A percentile compares a stretch with the other conserved stretches of the same genome.
Evolutionary conservation across 1,140 invertebrate genomes (phyloP).

Genomic region (Conus betulinus): DNA sequence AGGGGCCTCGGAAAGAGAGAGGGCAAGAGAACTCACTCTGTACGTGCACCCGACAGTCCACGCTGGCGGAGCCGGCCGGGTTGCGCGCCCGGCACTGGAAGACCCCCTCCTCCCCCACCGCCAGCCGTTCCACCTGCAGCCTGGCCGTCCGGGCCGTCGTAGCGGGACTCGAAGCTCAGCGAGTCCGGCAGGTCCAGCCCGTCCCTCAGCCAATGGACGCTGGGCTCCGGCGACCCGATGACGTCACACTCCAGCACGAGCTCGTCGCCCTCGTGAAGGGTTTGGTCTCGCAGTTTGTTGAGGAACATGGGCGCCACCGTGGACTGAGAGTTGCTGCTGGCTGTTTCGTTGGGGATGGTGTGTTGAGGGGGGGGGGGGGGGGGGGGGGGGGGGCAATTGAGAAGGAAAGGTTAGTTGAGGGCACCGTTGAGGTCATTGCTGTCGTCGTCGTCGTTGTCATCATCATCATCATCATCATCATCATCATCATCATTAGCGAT

Average conservation of each 20-base stretch:
- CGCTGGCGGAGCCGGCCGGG: constrained; percentile 53
- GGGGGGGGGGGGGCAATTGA: no score
- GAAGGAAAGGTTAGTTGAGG: background rate
- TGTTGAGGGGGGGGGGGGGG: no score
- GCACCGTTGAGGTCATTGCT: no score
- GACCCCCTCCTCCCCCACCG: constrained; percentile 52
- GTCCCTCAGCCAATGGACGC: constrained; percentile 56
- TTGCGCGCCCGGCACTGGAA: constrained; percentile 61
- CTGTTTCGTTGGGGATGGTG: no score
- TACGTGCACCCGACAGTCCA: constrained; percentile 59
- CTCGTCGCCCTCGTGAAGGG: constrained; percentile 50
- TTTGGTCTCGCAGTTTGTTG: constrained; percentile 54
- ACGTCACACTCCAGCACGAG: constrained; percentile 66
- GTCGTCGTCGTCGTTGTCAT: no score
- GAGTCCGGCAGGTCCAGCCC: constrained; percentile 36
- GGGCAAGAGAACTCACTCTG: constrained; percentile 49
- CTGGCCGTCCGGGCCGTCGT: constrained; percentile 54
- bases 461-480: no score
- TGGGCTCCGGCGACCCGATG: constrained; percentile 62
- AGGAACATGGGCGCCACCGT: constrained; percentile 64
- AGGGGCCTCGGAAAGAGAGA: background rate
- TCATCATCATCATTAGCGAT: no score
- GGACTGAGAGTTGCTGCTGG: constrained; percentile 38
- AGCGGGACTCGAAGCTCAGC: constrained; percentile 19
- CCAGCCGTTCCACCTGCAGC: constrained; percentile 48